Base-by-base conservation (phyloP, 2,113 vertebrate species). In the Planiliza haematocheilus region DNA sequence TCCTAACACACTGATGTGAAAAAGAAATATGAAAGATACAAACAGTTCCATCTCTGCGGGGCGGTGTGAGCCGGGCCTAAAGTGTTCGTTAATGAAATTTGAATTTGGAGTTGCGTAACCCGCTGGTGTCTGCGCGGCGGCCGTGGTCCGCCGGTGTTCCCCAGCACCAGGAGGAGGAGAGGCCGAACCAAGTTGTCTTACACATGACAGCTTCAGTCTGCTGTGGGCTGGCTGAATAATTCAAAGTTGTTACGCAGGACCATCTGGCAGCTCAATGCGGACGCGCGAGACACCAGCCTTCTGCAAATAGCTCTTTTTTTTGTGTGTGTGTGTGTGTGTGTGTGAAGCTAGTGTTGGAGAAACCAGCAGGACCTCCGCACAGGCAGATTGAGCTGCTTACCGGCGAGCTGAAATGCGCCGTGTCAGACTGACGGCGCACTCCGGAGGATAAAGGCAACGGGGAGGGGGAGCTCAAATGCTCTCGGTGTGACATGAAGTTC, bases 141-240 rank as follows among this genome's bases (percentile, higher is more conserved):
- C 49, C 20, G 42, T 49, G 10, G n/a, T n/a, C n/a, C n/a, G n/a
- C n/a, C n/a, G 72, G 73, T 69, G 73, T 74, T 82, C 37, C 49
- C 72, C 42, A 18, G 50, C 57, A 30, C 80, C 70, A 61, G 60
- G 74, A 72, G 81, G 81, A 61, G 67, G n/a, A n/a, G n/a, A n/a
- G n/a, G n/a, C n/a, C 65, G 59, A 56, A 75, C 53, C 59, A 80
- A 86, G 87, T 77, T 74, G 80, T 90, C 87, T 88, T 74, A 77
- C 65, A 84, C 85, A 84, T 84, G 86, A 85, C 85, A 76, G 82
- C 85, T 75, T 88, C 86, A 92, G 64, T 92, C 87, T 89, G 90
- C 85, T 83, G 48, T 67, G 66, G 88, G 83, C 88, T 46, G 81
- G 83, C 74, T 91, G 85, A 91, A 92, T 91, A 88, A 92, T 93